Evolutionary conservation across 2,113 vertebrate genomes (phyloP), one percentile per base, ranked within the genome.

Genomic region (Ursus arctos): DNA sequence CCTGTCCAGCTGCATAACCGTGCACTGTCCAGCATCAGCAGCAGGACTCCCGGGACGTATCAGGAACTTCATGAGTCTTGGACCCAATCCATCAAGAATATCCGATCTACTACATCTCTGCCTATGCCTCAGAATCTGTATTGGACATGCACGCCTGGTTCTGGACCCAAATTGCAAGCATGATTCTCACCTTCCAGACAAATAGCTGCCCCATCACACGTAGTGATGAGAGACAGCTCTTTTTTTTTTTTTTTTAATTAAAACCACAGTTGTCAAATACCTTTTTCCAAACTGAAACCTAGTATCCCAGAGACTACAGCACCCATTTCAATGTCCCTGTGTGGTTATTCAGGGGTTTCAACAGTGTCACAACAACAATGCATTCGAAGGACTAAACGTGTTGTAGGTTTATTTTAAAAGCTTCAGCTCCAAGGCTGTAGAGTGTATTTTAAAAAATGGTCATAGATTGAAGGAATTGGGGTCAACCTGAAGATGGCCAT

Each of bases 181-280:
- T 3, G 13, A 28, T 15, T 28, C 24, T 47, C 40, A 47, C 72
- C 40, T 47, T 47, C 24, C 72, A 28, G 43, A 28, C 40, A 3
- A 4, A 9, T n/a, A 69, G 3, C 24, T 26, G 14, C 72, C 40
- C 6, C 24, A 24, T 47, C 40, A 7, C 72, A 15, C 0, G 0
- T n/a, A 19, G 43, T 36, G 9, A 47, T 28, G 43, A 24, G 72
- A 76, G 24, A 28, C 24, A 47, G 24, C 43, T 8, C 40, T 40
- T 4, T 67, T 3, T 14, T 8, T 3, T 14, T 67, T 19, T 16
- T 67, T 33, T 16, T 16, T 55, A 16, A 14, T 74, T 22, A 47
- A 74, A 74, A 74, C 40, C 22, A 43, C 12, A 43, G 40, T 47
- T 47, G 12, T 47, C 12, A 16, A 28, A 47, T 28, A 43, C 40